Conservation (phyloP, 2,113 vertebrate genomes). For the Myotis yumanensis region DNA sequence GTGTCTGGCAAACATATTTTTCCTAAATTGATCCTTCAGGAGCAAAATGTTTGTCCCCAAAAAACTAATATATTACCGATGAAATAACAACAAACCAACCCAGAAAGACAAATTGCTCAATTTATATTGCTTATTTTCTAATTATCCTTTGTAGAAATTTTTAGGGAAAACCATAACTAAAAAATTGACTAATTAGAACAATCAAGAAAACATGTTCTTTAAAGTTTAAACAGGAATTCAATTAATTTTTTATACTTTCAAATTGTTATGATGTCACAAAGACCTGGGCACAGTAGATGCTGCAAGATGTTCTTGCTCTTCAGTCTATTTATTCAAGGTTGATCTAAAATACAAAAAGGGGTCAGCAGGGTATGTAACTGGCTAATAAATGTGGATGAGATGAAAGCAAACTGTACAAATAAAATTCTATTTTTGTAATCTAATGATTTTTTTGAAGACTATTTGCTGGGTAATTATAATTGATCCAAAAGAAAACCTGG, state of each 20-base stretch:
- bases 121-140: not conserved
- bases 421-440: conserved; percentile 60
- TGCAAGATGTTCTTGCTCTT: not conserved
- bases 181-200: conserved; percentile 36
- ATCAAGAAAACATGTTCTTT: conserved; percentile 23
- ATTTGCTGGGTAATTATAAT: conserved; percentile 67
- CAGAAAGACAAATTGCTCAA: not conserved
- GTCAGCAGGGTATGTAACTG: not conserved
- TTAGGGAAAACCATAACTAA: not conserved
- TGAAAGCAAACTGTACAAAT: conserved; percentile 37
- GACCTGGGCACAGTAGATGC: not conserved
- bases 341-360: not conserved
- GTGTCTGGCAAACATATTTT: not conserved
- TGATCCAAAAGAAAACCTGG: conserved; percentile 69
- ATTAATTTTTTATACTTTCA: not conserved
- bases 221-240: conserved; percentile 8
- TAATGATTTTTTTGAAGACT: conserved; percentile 56
- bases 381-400: conserved; percentile 43
- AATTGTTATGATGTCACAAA: not conserved
- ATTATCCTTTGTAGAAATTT: not conserved
- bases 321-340: not conserved
- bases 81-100: not conserved
- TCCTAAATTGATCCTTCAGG: not conserved
- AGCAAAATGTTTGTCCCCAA: not conserved
- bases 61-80: not conserved